These are phyloP conservation scores for Corythucha ciliata DNA, from an alignment of 2,888 invertebrate genomes.

Conservation along the genomic window DNA sequence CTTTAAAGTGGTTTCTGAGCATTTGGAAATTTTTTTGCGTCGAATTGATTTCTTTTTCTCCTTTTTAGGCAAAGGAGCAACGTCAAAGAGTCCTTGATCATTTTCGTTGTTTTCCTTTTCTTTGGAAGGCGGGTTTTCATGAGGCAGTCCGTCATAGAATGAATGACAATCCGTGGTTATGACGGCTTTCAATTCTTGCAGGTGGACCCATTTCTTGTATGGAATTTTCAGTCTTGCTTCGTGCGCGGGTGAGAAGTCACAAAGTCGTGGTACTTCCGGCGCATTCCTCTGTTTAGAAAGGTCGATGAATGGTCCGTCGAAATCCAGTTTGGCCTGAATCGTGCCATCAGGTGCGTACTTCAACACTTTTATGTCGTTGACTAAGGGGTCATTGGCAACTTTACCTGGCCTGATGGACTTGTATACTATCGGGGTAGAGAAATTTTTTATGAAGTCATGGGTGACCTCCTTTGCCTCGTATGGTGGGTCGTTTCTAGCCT, in stretches of 20 bases:
- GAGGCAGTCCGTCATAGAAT: conserved; percentile 1
- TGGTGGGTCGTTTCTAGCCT: background rate
- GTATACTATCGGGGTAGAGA: background rate
- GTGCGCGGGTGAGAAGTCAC: background rate
- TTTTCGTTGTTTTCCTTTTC: background rate
- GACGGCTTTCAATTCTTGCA: conserved; percentile 1
- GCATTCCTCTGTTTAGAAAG: background rate
- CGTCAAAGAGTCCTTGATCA: background rate
- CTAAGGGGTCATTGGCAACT: background rate
- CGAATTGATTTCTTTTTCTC: background rate
- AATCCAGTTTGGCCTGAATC: background rate
- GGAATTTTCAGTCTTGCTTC: conserved; percentile 1
- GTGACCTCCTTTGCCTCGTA: no score
- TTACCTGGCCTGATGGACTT: background rate
- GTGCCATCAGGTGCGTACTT: background rate
- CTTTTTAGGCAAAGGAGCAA: background rate
- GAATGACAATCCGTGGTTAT: background rate
- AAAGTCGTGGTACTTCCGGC: background rate
- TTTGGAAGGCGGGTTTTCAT: background rate
- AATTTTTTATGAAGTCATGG: background rate
- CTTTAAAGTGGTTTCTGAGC: no score
- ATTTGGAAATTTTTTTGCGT: no score
- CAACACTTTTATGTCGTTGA: background rate
- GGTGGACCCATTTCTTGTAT: background rate
- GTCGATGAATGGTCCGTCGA: background rate